phyloP scores from a whole-genome alignment of 2,113 vertebrate species.

The Pelodiscus sinensis region DNA sequence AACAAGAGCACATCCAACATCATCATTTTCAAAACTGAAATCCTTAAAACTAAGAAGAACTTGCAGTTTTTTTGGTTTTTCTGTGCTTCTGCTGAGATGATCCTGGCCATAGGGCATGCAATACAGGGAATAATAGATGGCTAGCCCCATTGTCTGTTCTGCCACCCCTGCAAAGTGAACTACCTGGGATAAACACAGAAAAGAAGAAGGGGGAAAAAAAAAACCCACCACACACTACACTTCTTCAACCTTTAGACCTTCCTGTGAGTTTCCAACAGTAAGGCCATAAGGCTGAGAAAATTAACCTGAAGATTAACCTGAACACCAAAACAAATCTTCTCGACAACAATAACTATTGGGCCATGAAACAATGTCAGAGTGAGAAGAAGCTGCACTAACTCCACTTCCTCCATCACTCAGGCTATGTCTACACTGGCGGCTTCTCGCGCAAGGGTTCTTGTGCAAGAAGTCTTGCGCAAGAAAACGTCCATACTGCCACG shows the following conservation, averaged over 20 bases:
- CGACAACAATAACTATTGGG: constrained; percentile 63
- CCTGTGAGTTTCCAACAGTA: constrained; percentile 20
- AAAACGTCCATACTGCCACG: no score
- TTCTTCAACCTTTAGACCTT: constrained; percentile 29
- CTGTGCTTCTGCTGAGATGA: no score
- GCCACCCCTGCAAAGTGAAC: neutral
- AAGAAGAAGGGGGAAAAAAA: neutral
- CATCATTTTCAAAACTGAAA: neutral
- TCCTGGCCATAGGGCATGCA: no score
- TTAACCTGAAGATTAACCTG: constrained; percentile 57
- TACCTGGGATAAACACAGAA: neutral
- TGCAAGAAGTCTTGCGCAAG: no score
- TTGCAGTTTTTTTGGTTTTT: no score
- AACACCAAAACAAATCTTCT: neutral
- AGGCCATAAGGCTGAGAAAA: constrained; percentile 48
- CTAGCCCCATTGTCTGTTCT: neutral
- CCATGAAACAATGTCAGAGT: constrained; percentile 52
- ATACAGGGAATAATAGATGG: neutral
- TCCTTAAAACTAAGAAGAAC: neutral
- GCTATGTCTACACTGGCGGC: no score
- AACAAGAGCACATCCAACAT: neutral
- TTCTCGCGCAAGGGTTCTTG: no score
- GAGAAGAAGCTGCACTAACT: constrained; percentile 17
- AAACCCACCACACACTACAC: no score
- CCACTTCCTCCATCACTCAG: neutral